These are phyloP conservation scores for Xenopus petersii DNA, from an alignment of 2,797 vertebrate species.

Conservation along the genomic window DNA sequence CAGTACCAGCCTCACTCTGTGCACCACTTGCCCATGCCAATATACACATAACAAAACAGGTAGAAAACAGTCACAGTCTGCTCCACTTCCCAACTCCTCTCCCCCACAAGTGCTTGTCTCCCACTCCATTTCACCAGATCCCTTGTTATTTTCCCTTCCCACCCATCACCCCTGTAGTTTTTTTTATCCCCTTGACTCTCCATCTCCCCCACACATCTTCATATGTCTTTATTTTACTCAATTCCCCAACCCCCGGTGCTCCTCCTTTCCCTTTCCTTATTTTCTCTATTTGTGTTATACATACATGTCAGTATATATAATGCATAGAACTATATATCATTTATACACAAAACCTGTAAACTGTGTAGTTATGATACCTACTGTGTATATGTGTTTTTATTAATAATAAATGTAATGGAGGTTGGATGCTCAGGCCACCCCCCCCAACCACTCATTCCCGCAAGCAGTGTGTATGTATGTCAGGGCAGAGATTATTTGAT, in stretches of 20 bases:
- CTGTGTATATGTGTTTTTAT: neutral
- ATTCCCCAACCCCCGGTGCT: neutral
- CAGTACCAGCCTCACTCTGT: neutral
- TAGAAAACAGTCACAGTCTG: neutral
- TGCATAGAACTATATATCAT: neutral
- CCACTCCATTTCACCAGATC: neutral
- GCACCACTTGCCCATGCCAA: neutral
- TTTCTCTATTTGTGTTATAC: neutral
- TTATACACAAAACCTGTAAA: neutral
- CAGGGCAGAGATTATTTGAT: neutral
- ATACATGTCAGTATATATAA: neutral
- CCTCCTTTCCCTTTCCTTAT: neutral
- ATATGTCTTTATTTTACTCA: neutral
- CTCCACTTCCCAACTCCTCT: neutral
- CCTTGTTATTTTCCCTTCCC: neutral
- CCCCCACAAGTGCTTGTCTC: neutral
- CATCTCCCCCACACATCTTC: neutral
- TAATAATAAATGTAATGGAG: constrained; percentile 5
- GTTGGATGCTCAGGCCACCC: neutral
- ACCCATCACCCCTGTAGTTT: neutral
- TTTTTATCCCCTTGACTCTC: neutral
- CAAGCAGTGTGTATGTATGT: neutral
- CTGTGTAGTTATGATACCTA: neutral
- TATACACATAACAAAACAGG: constrained; percentile 10
- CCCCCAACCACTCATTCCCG: neutral